Conservation (phyloP, 2,888 invertebrate species). For the Laspeyria flexula region DNA sequence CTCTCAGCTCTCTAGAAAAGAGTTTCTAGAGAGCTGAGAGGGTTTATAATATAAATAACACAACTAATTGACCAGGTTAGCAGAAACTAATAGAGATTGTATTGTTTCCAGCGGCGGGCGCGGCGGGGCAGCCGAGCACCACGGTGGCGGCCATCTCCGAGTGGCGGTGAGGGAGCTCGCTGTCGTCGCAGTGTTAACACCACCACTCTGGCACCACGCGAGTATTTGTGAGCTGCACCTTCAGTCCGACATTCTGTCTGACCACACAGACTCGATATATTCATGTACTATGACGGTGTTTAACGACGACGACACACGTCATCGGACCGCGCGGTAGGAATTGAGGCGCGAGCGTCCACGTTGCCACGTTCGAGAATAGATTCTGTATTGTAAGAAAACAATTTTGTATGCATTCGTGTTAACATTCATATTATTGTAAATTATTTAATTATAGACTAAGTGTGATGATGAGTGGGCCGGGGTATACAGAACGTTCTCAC, state of each 20-base stretch:
- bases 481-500: conserved; percentile 46
- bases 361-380: conserved; percentile 43
- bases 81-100: too few relatives aligned
- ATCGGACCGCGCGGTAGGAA: conserved; percentile 47
- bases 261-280: conserved; percentile 50
- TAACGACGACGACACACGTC: conserved; percentile 43
- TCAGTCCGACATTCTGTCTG: conserved; percentile 31
- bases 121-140: conserved; percentile 86
- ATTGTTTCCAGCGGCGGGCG: conserved; percentile 60
- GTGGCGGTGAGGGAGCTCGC: conserved; percentile 86
- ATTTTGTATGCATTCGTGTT: conserved; percentile 76
- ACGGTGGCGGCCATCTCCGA: conserved; percentile 84
- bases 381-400: conserved; percentile 52
- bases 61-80: too few relatives aligned
- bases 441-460: conserved; percentile 74
- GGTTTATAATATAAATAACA: too few relatives aligned
- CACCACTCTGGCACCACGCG: conserved; percentile 34
- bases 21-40: too few relatives aligned
- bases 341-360: conserved; percentile 48
- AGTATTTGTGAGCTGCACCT: conserved; percentile 43
- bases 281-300: conserved; percentile 53
- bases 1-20: too few relatives aligned
- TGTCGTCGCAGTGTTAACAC: conserved; percentile 44
- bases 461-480: conserved; percentile 58
- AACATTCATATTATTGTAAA: conserved; percentile 78